These are phyloP conservation scores for Upupa epops DNA, from an alignment of 2,113 vertebrate genomes.

Conservation along the genomic window DNA sequence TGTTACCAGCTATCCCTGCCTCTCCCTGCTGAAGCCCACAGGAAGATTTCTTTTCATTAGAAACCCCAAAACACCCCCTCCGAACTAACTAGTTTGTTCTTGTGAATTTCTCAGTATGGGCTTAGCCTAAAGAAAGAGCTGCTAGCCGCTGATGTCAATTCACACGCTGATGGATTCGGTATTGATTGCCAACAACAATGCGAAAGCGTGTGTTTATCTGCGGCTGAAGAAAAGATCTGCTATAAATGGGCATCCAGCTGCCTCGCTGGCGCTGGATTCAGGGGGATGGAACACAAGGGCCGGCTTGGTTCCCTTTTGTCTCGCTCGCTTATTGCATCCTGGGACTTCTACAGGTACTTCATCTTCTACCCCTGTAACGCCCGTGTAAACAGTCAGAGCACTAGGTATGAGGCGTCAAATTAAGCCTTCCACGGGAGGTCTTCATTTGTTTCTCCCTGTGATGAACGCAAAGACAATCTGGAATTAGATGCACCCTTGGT, in stretches of 20 bases:
- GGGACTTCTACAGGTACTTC: not conserved
- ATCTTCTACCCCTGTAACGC: not conserved
- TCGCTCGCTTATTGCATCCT: not conserved
- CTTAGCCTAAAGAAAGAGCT: not conserved
- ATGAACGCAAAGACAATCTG: not conserved
- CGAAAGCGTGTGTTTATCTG: not conserved
- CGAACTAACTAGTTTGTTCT: not conserved
- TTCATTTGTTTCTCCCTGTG: not conserved
- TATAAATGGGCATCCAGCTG: slow-evolving; percentile 4
- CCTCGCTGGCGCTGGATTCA: slow-evolving; percentile 3
- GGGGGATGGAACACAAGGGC: not conserved
- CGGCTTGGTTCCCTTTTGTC: not conserved
- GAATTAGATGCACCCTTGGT: not conserved
- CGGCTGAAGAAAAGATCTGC: slow-evolving; percentile 13
- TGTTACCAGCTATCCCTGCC: not conserved
- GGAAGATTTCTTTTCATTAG: not conserved
- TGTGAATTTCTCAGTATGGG: not conserved
- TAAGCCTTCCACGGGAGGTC: not conserved
- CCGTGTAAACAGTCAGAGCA: not conserved
- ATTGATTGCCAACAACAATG: slow-evolving; percentile 20
- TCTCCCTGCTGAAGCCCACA: not conserved
- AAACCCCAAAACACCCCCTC: not conserved
- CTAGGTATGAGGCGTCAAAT: not conserved
- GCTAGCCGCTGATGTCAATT: not conserved
- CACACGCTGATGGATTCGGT: not conserved